phyloP scores from a whole-genome alignment of 2,797 vertebrate genomes.

The Chromis chromis region DNA sequence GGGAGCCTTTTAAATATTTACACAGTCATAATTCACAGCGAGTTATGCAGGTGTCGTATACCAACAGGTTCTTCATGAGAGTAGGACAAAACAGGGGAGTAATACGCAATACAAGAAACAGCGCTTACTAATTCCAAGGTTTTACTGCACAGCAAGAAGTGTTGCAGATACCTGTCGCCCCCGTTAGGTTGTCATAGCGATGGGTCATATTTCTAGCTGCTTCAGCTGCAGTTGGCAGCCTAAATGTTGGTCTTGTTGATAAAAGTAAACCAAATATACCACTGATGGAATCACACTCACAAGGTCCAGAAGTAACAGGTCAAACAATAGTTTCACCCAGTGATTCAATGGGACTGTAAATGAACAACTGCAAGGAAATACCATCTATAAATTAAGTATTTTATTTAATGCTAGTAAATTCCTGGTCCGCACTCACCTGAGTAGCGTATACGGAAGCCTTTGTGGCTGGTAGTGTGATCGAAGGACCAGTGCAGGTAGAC shows the following conservation, averaged over 20 bases:
- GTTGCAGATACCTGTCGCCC: conserved; percentile 55
- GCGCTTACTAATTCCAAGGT: conserved; percentile 50
- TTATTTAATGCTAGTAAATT: neutral
- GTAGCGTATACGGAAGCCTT: conserved; percentile 97
- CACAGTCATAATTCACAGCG: conserved; percentile 78
- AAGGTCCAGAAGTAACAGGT: conserved; percentile 16
- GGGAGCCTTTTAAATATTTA: conserved; percentile 85
- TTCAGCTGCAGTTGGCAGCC: conserved; percentile 46
- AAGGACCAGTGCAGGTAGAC: conserved; percentile 98
- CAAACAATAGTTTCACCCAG: conserved; percentile 1
- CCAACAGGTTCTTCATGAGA: conserved; percentile 59
- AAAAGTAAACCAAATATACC: conserved; percentile 30
- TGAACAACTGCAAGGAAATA: neutral
- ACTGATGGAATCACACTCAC: conserved; percentile 21
- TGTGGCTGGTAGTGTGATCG: conserved; percentile 95
- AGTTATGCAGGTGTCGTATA: conserved; percentile 75
- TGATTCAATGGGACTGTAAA: neutral
- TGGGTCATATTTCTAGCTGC: conserved; percentile 61
- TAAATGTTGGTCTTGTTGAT: conserved; percentile 43
- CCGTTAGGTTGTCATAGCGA: conserved; percentile 70
- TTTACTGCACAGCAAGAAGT: conserved; percentile 31
- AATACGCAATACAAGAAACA: conserved; percentile 49
- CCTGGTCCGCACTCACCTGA: conserved; percentile 83
- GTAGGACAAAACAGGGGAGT: conserved; percentile 57
- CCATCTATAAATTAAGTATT: neutral